Evolutionary conservation across 1,140 invertebrate genomes (phyloP), one percentile per base, ranked within the genome.

Genomic region (Brachionus rubens): DNA sequence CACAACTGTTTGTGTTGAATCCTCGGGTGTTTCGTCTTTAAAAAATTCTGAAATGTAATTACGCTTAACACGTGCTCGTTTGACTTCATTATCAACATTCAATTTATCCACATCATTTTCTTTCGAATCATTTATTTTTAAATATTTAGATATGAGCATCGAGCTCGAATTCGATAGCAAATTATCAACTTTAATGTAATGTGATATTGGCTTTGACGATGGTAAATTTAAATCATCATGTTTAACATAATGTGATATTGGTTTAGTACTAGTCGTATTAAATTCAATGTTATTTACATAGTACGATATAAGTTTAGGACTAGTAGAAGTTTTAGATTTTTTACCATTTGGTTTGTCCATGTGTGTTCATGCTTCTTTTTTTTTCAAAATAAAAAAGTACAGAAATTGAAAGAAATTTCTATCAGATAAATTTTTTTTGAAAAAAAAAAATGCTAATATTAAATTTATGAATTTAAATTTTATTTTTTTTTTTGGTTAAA

Each of bases 201-300:
- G 54, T 4, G 54, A 59, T 36, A 59, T 59, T 10, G 28, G 54
- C 54, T 33, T 59, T 14, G 54, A 33, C 7, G 30, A 33, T 28
- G 16, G 33, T 5, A 9, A 5, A 16, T 33, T 36, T 28, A 33
- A 16, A 16, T 59, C 54, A 9, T 59, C 54, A 33, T 59, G 33
- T 36, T 59, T 59, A 19, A 59, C 54, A 40, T 59, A 59, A 19
- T 59, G 54, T 16, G 54, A 59, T 33, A 59, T 33, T 10, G 54
- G 54, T 33, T 36, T 59, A 16, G 30, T 59, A 33, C 54, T 59
- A 7, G 54, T 59, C 4, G 54, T 36, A 40, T 59, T 59, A 16
- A 59, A 59, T 59, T 59, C 54, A 28, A 33, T 36, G 16, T 33
- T 59, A 33, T 59, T 59, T 14, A 59, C 54, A 59, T 33, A 59